Base-by-base conservation (phyloP, 2,888 invertebrate species). In the Leistus spinibarbis region DNA sequence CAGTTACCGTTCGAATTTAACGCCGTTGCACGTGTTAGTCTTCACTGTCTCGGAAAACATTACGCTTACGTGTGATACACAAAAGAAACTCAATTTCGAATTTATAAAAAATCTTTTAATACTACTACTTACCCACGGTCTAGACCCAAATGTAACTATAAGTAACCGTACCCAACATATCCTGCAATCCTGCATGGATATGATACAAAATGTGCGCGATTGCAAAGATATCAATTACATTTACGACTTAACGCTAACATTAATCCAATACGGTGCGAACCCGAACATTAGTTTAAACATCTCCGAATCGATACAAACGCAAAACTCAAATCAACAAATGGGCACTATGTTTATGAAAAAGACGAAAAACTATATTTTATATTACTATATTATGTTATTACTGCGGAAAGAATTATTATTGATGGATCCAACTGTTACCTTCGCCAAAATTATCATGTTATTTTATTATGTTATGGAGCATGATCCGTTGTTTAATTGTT, bases 191-290 rank as follows among this genome's bases (percentile, higher is more conserved):
- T 89, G 90, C 76, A 88, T 90, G 86, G 90, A 90, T 80, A 90
- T 93, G 89, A 91, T 92, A 64, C 90, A 90, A 81, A 90, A 90
- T 81, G 91, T 92, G 40, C 86, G 91, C 57, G 89, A 88, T 75
- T 89, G 90, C 73, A 86, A 87, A 68, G 93, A 93, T 82, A 89
- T 93, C 81, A 87, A 89, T 78, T 90, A 91, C 82, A 90, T 93
- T 71, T 91, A 92, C 82, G 90, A 91, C 81, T 87, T 93, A 80
- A 90, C 92, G 2, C 84, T 91, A 77, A 92, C 91, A 0, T 87
- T 93, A 17, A 88, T 93, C 64, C 92, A 92, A 83, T 92, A 92
- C 82, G 93, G 93, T 69, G 93, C 92, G 57, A 90, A 93, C 86
- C 92, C 93, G 16, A 91, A 92, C 81, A 86, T 91, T 74, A 89